phyloP scores from a whole-genome alignment of 2,113 vertebrate species.

The Lanius collurio region DNA sequence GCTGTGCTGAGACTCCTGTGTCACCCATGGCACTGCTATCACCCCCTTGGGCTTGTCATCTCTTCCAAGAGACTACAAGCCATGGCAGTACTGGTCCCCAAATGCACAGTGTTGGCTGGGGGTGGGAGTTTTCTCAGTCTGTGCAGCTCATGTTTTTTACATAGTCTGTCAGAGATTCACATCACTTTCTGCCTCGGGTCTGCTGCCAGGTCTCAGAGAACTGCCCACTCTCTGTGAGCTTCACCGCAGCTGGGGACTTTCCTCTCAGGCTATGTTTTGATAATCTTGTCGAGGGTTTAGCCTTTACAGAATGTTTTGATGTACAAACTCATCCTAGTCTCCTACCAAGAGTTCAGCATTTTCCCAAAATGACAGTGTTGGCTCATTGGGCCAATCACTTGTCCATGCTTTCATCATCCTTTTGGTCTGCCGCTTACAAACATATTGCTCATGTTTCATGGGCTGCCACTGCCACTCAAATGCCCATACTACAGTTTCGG shows the following conservation, averaged over 20 bases:
- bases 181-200: background rate
- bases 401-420: background rate
- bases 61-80: background rate
- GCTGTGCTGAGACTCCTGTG: background rate
- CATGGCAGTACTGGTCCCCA: background rate
- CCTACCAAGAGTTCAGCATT: background rate
- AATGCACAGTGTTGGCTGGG: background rate
- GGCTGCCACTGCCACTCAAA: background rate
- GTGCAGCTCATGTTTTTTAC: background rate
- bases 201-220: background rate
- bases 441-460: background rate
- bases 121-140: background rate
- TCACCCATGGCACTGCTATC: background rate
- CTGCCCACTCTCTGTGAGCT: background rate
- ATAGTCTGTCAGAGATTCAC: background rate
- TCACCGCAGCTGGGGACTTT: background rate
- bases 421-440: background rate
- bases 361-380: background rate
- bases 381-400: background rate
- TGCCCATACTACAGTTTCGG: background rate
- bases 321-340: background rate
- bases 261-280: background rate
- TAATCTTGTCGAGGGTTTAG: background rate
- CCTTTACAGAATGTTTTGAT: background rate
- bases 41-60: accelerated